These are phyloP conservation scores for Megalops atlanticus DNA, from an alignment of 2,113 vertebrate species.

Conservation along the genomic window DNA sequence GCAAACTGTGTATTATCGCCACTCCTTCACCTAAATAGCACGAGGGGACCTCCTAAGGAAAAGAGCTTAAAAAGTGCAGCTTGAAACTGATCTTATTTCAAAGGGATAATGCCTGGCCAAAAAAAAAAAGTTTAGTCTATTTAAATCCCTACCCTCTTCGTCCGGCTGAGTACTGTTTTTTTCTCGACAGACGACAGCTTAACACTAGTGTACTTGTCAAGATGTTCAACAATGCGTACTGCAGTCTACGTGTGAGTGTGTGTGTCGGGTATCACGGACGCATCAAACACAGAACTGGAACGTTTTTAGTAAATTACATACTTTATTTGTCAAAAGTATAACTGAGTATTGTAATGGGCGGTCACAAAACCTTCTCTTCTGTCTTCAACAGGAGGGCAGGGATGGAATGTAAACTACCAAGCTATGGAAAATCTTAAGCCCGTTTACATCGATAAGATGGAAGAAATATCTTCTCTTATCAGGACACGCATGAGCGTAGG, in stretches of 20 bases:
- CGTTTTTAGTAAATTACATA: too few relatives aligned
- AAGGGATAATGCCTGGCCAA: constrained; percentile 76
- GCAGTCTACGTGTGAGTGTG: neutral
- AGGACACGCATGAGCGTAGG: neutral
- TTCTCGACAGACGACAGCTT: constrained; percentile 15
- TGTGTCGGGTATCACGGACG: neutral
- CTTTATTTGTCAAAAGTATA: too few relatives aligned
- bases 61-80: constrained; percentile 78
- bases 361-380: constrained; percentile 40
- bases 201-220: constrained; percentile 14
- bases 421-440: neutral
- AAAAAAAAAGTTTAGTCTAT: constrained; percentile 67
- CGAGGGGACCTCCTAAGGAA: constrained; percentile 78
- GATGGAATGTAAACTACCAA: neutral
- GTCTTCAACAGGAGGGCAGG: neutral
- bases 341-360: constrained; percentile 83
- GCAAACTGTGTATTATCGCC: constrained; percentile 96
- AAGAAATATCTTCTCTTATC: neutral
- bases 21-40: constrained; percentile 89
- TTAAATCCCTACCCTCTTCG: constrained; percentile 57
- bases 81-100: constrained; percentile 87
- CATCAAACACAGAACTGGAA: neutral
- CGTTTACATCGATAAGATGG: neutral
- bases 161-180: constrained; percentile 50
- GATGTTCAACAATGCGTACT: constrained; percentile 1